A percentile compares a stretch with the other conserved stretches of the same genome.
Conservation (phyloP, 1,140 invertebrate species). For the Agrilus planipennis region DNA sequence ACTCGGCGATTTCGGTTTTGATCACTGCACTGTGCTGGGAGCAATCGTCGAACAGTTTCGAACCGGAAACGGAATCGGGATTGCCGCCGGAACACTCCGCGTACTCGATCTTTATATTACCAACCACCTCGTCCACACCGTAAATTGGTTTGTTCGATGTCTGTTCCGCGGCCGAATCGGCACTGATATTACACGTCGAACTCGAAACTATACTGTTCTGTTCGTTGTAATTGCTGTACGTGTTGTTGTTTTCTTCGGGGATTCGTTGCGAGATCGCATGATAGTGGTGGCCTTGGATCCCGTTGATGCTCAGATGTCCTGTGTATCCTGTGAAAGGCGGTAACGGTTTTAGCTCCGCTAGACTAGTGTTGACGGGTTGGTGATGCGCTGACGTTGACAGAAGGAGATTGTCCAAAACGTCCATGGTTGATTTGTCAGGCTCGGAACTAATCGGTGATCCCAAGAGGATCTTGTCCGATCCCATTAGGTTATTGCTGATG, state of each 20-base stretch:
- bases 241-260: slow-evolving; percentile 50
- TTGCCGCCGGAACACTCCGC: slow-evolving; percentile 33
- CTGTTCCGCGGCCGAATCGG: slow-evolving; percentile 38
- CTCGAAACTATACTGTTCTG: slow-evolving; percentile 53
- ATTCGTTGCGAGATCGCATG: slow-evolving; percentile 64
- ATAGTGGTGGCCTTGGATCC: slow-evolving; percentile 75
- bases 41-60: slow-evolving; percentile 37
- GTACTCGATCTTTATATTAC: slow-evolving; percentile 27
- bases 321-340: slow-evolving; percentile 78
- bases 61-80: slow-evolving; percentile 36
- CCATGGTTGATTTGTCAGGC: slow-evolving; percentile 42
- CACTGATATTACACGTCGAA: slow-evolving; percentile 42
- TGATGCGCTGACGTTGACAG: no score
- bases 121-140: slow-evolving; percentile 37
- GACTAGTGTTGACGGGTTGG: slow-evolving; percentile 42
- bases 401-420: slow-evolving; percentile 50
- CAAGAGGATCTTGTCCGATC: slow-evolving; percentile 37
- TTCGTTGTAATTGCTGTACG: slow-evolving; percentile 39
- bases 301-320: slow-evolving; percentile 68
- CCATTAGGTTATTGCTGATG: slow-evolving; percentile 21
- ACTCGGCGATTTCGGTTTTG: slow-evolving; percentile 41
- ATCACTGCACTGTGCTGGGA: slow-evolving; percentile 35
- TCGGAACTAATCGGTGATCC: slow-evolving; percentile 33
- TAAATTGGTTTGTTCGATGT: slow-evolving; percentile 45
- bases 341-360: slow-evolving; percentile 75